Base-by-base conservation (phyloP, 1,140 invertebrate species). In the Megathymus violae region DNA sequence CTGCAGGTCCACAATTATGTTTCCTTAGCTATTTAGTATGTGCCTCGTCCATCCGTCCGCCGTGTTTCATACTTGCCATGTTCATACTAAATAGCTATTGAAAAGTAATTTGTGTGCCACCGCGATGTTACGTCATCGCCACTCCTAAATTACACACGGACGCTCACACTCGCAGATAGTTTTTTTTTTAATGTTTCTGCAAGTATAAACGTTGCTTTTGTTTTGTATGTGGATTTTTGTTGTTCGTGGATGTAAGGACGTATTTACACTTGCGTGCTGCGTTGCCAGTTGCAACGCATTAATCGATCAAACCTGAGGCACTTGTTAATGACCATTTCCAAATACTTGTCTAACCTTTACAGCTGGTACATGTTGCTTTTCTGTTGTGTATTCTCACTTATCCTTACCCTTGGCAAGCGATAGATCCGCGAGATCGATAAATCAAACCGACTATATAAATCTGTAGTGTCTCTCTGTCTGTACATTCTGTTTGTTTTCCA, bases 1-100 rank as follows among this genome's bases (percentile, higher is more conserved):
- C 52, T 69, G 58, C 78, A 80, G 78, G 78, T 80, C 78, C 78
- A 80, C 78, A 80, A 80, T 78, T 72, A 64, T 78, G 64, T 76
- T 80, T 78, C 71, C 73, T 72, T 80, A 80, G 78, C 78, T 80
- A 80, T 80, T 80, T 80, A 80, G 78, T 80, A 80, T 80, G 75
- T 80, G 71, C 78, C 25, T 73, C 75, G 76, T 70, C 76, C 78
- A 80, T 75, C 64, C 78, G 76, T 74, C 72, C 72, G 63, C 64
- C 78, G 73, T 78, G 46, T 64, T 50, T 34, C 46, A 51, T 54
- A 51, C 38, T 58, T 66, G 61, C 69, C 77, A 80, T 66, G 16
- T 77, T 73, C 70, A 74, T 80, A 80, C 78, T 80, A 80, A 80
- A 80, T 80, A 80, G 75, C 78, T 80, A 80, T 59, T 76, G 78